Evolutionary conservation across 2,888 invertebrate species (phyloP), one percentile per base, ranked within the genome.

Genomic region (Neoitamus cyanurus): DNA sequence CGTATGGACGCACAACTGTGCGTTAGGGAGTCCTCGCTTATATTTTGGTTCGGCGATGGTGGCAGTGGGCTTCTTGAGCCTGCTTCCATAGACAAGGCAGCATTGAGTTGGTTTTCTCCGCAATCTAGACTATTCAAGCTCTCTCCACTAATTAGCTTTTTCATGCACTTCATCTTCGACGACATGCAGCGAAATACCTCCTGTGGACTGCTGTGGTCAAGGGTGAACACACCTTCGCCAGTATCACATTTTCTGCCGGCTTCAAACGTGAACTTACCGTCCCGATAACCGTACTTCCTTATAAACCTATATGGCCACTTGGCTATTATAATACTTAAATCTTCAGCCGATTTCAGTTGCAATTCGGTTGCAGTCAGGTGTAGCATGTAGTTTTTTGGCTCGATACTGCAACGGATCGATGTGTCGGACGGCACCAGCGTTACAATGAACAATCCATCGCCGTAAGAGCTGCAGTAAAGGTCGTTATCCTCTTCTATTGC

Each of bases 261-360:
- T 92, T 97, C 97, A 90, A 97, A 97, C 42, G 96, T 96, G 89
- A 97, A 97, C 90, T 95, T 96, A 68, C 96, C 96, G 90, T 95
- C 95, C 87, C 95, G 94, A 88, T 96, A 96, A n/a, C 97, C 97
- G 90, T 97, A 97, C 86, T 96, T 93, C 86, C 97, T 93, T 87
- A 97, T 96, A 89, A 94, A 97, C 87, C 95, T 94, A 90, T 96
- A 96, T 72, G 97, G 97, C 97, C 97, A 97, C 75, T 94, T 96
- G 86, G 94, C 96, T 84, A 90, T 89, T 7, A 90, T 90, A 87
- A 93, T 93, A 88, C 93, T 93, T 87, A 94, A 93, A 88, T 94
- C 93, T 80, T 93, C 92, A 88, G 94, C 94, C 88, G 94, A 93
- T 87, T 91, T 91, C 77, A 97, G 91, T 90, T 96, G 96, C 88